Evolutionary conservation across 1,140 invertebrate genomes (phyloP).

Genomic region (Saccostrea cuccullata): DNA sequence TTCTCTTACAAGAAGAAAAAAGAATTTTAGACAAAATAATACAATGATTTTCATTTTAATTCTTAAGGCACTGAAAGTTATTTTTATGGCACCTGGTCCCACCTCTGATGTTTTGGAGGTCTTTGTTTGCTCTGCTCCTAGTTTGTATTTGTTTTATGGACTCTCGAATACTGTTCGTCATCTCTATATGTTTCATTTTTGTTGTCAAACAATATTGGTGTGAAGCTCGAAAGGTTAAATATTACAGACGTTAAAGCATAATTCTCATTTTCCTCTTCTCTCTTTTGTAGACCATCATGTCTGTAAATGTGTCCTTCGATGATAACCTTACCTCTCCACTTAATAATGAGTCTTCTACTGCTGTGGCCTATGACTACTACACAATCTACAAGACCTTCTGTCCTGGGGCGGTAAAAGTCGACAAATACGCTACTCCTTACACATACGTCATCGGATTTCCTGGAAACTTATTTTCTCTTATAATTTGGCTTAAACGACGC

Average conservation of each 20-base stretch:
- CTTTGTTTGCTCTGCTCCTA: too few species aligned
- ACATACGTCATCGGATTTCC: constrained; percentile 71
- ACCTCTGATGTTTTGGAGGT: too few species aligned
- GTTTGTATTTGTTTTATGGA: too few species aligned
- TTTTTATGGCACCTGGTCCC: too few species aligned
- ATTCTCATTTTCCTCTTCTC: neutral
- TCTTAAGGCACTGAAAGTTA: too few species aligned
- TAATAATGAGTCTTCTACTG: neutral
- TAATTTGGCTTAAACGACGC: constrained; percentile 70
- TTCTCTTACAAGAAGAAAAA: too few species aligned
- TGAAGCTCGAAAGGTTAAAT: neutral
- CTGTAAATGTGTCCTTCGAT: neutral
- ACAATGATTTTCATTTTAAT: too few species aligned
- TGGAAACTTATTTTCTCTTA: constrained; percentile 71
- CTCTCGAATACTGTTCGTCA: too few species aligned
- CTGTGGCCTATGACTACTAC: neutral
- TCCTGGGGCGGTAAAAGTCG: constrained; percentile 43
- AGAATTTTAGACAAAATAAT: too few species aligned
- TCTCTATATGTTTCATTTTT: too few species aligned
- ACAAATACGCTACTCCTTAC: constrained; percentile 64
- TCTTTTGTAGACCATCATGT: neutral
- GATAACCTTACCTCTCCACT: constrained; percentile 7
- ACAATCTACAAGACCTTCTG: constrained; percentile 13
- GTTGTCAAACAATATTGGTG: too few species aligned
- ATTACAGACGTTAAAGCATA: neutral